phyloP scores from a whole-genome alignment of 2,113 vertebrate species.

The Dissostichus mawsoni region DNA sequence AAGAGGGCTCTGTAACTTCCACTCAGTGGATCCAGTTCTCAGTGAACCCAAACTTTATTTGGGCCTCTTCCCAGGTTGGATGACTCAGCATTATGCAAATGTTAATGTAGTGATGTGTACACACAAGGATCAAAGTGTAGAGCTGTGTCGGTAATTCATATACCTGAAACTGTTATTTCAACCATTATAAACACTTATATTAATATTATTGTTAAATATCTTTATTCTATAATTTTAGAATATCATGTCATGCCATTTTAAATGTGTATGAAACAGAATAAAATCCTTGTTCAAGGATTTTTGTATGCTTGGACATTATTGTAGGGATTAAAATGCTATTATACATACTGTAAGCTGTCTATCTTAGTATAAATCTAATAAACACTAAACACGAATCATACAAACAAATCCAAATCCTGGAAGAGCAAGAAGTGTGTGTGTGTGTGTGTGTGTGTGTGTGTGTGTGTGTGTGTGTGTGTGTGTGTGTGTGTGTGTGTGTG shows the following conservation, averaged over 20 bases:
- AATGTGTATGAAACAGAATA: neutral
- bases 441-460: conserved; percentile 2
- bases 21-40: neutral
- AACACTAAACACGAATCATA: neutral
- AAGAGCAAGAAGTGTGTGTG: neutral
- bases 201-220: neutral
- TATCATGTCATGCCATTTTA: neutral
- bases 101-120: neutral
- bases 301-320: too few species aligned
- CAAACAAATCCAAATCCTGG: neutral
- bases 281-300: neutral
- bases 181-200: neutral
- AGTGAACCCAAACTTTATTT: neutral
- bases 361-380: neutral
- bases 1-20: too few species aligned
- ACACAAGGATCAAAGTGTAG: neutral
- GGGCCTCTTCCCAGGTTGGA: neutral
- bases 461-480: neutral
- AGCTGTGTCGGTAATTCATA: neutral
- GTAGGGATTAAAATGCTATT: neutral
- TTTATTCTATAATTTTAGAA: neutral
- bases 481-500: conserved; percentile 1
- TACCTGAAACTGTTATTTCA: neutral
- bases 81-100: neutral
- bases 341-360: neutral